phyloP scores from a whole-genome alignment of 2,797 vertebrate genomes.

The Garrulus glandarius region DNA sequence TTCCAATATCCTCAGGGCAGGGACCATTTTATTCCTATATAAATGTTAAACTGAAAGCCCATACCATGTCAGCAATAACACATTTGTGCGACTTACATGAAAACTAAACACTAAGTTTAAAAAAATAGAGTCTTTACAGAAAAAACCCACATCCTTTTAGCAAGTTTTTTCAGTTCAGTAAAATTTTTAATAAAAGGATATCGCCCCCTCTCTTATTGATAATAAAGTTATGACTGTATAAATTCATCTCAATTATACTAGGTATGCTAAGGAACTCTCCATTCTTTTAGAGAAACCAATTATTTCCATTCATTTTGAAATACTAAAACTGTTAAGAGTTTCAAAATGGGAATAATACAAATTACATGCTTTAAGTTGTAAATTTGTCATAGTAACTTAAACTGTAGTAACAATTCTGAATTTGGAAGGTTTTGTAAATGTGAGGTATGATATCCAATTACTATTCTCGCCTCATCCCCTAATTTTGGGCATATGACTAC shows the following conservation, averaged over 20 bases:
- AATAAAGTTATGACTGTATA: neutral
- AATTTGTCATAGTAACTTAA: conserved; percentile 20
- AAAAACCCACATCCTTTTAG: neutral
- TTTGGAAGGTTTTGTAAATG: conserved; percentile 26
- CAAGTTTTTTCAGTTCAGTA: neutral
- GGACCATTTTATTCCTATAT: neutral
- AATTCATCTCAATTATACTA: conserved; percentile 24
- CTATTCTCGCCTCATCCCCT: conserved; percentile 29
- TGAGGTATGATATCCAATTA: conserved; percentile 38
- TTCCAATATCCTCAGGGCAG: neutral
- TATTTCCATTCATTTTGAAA: conserved; percentile 22
- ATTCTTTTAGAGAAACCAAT: conserved; percentile 23
- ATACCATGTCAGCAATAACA: neutral
- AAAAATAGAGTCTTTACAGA: neutral
- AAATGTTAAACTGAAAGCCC: conserved; percentile 6
- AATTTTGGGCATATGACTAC: conserved; percentile 36
- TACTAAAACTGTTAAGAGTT: neutral
- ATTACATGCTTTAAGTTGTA: neutral
- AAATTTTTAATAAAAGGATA: conserved; percentile 42
- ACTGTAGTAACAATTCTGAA: conserved; percentile 23
- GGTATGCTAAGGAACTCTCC: neutral
- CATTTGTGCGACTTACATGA: neutral
- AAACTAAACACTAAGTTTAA: neutral
- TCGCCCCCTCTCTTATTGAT: neutral
- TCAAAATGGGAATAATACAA: conserved; percentile 13